These are phyloP conservation scores for Pseudopodoces humilis DNA, from an alignment of 2,113 vertebrate genomes.

Conservation along the genomic window DNA sequence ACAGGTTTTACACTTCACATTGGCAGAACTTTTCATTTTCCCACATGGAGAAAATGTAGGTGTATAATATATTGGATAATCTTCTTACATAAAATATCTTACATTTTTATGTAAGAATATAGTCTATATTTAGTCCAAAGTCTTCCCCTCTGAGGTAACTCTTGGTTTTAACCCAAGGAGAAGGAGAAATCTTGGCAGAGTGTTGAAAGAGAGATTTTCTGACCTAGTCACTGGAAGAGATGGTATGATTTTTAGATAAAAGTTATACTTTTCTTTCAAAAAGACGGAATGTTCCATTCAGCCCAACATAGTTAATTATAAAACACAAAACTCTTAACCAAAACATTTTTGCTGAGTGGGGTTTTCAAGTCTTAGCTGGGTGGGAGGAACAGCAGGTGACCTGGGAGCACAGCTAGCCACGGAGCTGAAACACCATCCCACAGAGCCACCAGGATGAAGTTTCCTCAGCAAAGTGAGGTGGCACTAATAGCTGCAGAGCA, in stretches of 20 bases:
- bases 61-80: constrained; percentile 14
- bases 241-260: not conserved
- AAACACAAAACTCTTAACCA: not conserved
- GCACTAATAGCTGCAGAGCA: not conserved
- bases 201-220: constrained; percentile 1
- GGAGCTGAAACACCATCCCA: not conserved
- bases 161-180: not conserved
- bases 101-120: constrained; percentile 3
- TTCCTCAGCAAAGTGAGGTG: not conserved
- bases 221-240: not conserved
- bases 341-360: not conserved
- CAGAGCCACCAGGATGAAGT: not conserved
- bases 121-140: not conserved
- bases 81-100: constrained; percentile 5
- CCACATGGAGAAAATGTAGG: not conserved
- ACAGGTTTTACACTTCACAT: not conserved
- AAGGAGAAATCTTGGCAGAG: not conserved
- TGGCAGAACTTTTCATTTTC: not conserved
- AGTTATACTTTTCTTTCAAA: not conserved
- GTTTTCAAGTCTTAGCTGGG: not conserved
- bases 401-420: not conserved
- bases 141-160: not conserved
- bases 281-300: not conserved
- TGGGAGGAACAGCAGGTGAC: not conserved
- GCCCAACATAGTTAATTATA: not conserved